Conservation (phyloP, 2,888 invertebrate species). For the Zootermopsis nevadensis region DNA sequence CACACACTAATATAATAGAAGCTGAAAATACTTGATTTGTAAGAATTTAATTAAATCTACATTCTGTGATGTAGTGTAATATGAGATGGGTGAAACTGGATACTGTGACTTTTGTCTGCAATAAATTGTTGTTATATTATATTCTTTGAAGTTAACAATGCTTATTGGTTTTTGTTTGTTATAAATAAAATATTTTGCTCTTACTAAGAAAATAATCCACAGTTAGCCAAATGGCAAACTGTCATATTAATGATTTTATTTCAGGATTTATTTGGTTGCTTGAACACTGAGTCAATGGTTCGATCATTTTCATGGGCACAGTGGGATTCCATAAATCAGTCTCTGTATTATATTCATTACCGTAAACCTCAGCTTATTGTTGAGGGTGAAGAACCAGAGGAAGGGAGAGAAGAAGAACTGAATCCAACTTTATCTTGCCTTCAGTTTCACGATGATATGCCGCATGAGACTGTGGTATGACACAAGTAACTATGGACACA, state of each 20-base stretch:
- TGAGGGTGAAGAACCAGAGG: slow-evolving; percentile 73
- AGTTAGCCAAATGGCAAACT: background rate
- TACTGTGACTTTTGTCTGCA: no score
- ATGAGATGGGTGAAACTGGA: no score
- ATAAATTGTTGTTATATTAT: no score
- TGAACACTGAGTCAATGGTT: slow-evolving; percentile 66
- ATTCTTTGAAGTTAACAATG: no score
- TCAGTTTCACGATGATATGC: slow-evolving; percentile 87
- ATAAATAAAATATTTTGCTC: no score
- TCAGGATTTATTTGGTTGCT: slow-evolving; percentile 50
- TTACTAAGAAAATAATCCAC: no score
- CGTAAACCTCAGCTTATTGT: slow-evolving; percentile 77
- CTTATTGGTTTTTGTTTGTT: no score
- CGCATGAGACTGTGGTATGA: slow-evolving; percentile 86
- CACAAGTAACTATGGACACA: background rate
- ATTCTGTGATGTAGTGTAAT: no score
- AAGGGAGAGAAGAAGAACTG: slow-evolving; percentile 68
- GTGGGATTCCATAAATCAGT: slow-evolving; percentile 84
- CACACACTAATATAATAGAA: no score
- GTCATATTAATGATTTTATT: background rate
- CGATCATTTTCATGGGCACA: slow-evolving; percentile 87
- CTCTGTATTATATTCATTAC: slow-evolving; percentile 86
- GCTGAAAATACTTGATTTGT: no score
- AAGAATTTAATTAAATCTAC: no score
- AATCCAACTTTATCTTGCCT: slow-evolving; percentile 84